A percentile compares a stretch with the other conserved stretches of the same genome.
Conservation (phyloP, 2,888 invertebrate species). For the Dascillus cervinus region DNA sequence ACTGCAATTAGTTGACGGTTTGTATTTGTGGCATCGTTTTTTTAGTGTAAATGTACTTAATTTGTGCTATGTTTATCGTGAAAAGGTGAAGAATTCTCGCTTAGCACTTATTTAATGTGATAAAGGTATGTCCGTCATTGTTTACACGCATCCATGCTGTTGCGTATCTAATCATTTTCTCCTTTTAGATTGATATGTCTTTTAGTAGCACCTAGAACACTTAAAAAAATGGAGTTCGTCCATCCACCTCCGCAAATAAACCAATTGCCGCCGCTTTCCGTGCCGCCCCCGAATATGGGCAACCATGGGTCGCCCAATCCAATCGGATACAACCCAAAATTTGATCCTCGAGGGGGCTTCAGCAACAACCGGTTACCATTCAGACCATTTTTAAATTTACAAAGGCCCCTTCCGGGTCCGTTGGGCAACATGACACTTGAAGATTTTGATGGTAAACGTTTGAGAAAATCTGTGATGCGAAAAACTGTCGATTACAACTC, state of each 20-base stretch:
- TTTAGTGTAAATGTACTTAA: too few species aligned
- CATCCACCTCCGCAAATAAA: constrained; percentile 43
- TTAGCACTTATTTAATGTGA: too few species aligned
- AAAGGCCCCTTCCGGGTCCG: constrained; percentile 43
- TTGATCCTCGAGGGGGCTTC: constrained; percentile 14
- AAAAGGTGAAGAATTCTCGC: too few species aligned
- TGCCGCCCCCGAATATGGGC: constrained; percentile 28
- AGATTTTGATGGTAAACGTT: constrained; percentile 92
- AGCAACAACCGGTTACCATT: constrained; percentile 31
- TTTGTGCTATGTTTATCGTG: too few species aligned
- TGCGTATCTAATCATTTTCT: too few species aligned
- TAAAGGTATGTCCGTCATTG: too few species aligned
- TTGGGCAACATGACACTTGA: constrained; percentile 63
- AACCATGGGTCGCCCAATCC: constrained; percentile 21
- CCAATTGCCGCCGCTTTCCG: constrained; percentile 24
- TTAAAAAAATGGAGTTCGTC: constrained; percentile 36
- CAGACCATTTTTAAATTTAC: constrained; percentile 38
- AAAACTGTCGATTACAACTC: constrained; percentile 98
- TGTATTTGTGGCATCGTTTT: too few species aligned
- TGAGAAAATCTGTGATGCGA: constrained; percentile 92
- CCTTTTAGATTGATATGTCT: too few species aligned
- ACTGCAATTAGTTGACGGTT: too few species aligned
- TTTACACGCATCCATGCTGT: too few species aligned
- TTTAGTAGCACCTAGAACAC: too few species aligned
- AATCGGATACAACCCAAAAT: constrained; percentile 15